Base-by-base conservation (phyloP, 2,888 invertebrate genomes). In the Melinaea menophilus region DNA sequence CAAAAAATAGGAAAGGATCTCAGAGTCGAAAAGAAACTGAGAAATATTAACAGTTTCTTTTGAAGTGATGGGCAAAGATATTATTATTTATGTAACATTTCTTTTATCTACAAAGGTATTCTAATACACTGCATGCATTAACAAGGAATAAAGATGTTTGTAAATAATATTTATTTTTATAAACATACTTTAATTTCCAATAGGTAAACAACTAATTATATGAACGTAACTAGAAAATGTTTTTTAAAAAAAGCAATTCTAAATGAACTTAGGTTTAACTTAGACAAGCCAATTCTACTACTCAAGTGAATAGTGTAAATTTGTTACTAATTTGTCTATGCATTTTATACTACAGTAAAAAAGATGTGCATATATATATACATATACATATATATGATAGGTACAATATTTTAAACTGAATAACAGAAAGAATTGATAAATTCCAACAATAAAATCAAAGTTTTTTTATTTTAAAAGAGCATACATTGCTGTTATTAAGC, bases 41-140 rank as follows among this genome's bases (percentile, higher is more conserved):
- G 55, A 55, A 62, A 64, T 69, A 66, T 70, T 67, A 69, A 70
- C 65, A 67, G 56, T 69, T 70, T 64, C 65, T 66, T 70, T 67
- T 65, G 67, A 66, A 58, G 46, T 22, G 22, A 22, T 22, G 22
- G 22, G 12, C 12, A 46, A 46, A 46, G 4, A 46, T 46, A 46
- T 46, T 46, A 11, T 9, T 46, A 12, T 46, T 12, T 0, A 22
- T 22, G 22, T 22, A 12, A 46, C 46, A 46, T 46, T 46, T 46
- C 46, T 46, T 46, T 46, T 9, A 46, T 46, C 46, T 4, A 12
- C 46, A 46, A 46, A 46, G 46, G 46, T n/a, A 46, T 2, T 46
- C n/a, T 46, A 22, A 22, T 22, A 46, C n/a, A n/a, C 46, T n/a
- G 11, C 1, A 22, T 22, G 22, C 22, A 22, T 22, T 46, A 46